Percentiles rank a stretch among this genome's conserved stretches.
phyloP scores from a whole-genome alignment of 2,888 invertebrate species.

The Drosophila nigricruria region DNA sequence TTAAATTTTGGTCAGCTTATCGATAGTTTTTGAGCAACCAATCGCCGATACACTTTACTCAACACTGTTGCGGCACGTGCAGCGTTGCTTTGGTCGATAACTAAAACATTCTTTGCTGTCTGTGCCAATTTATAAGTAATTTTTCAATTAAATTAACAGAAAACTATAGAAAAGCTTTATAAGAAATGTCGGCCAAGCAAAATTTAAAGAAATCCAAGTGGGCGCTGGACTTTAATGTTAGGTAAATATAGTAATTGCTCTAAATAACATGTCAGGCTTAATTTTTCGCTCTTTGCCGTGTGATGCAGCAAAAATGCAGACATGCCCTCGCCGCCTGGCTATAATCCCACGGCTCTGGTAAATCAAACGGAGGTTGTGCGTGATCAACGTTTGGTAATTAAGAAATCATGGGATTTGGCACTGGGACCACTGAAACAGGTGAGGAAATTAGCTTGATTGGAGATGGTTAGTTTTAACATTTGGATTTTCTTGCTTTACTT shows the following conservation, averaged over 20 bases:
- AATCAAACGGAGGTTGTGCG: constrained; percentile 92
- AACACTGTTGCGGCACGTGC: constrained; percentile 21
- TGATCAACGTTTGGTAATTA: constrained; percentile 94
- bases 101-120: constrained; percentile 27
- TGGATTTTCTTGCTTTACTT: not conserved
- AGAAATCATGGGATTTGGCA: constrained; percentile 98
- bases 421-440: constrained; percentile 96
- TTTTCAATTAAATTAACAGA: constrained; percentile 50
- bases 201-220: constrained; percentile 87
- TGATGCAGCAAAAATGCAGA: constrained; percentile 86
- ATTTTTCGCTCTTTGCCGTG: constrained; percentile 5
- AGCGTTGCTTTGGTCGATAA: constrained; percentile 48
- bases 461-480: not conserved
- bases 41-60: not conserved
- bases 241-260: constrained; percentile 83
- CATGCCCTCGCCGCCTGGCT: constrained; percentile 93
- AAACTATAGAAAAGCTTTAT: constrained; percentile 13
- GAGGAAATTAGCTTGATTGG: not conserved
- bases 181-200: constrained; percentile 83
- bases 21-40: not conserved
- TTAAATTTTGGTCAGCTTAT: constrained; percentile 19
- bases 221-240: constrained; percentile 88
- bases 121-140: constrained; percentile 49
- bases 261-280: constrained; percentile 2
- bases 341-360: constrained; percentile 90